phyloP scores from a whole-genome alignment of 2,888 invertebrate genomes.

The Actias luna region DNA sequence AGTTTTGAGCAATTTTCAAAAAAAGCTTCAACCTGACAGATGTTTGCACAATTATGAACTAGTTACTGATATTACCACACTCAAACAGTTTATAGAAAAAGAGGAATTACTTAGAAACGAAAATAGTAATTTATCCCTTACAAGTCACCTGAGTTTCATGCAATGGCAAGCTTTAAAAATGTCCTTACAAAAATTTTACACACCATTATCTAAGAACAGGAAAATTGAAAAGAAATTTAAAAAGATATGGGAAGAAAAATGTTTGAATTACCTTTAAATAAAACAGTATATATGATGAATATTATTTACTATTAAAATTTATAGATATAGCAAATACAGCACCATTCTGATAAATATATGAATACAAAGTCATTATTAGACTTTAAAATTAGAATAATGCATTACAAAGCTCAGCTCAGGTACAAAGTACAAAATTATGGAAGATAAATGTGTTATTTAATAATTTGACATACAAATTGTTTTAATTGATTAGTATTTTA shows the following conservation, averaged over 20 bases:
- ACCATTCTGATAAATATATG: slow-evolving; percentile 25
- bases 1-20: slow-evolving; percentile 29
- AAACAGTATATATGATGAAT: slow-evolving; percentile 8
- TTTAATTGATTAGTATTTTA: too few species aligned
- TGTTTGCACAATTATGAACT: slow-evolving; percentile 44
- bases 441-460: slow-evolving; percentile 15
- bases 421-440: slow-evolving; percentile 36
- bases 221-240: slow-evolving; percentile 64
- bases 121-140: slow-evolving; percentile 49
- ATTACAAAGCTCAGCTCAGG: slow-evolving; percentile 48
- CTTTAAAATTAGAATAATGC: slow-evolving; percentile 26
- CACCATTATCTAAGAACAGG: slow-evolving; percentile 45
- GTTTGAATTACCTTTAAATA: slow-evolving; percentile 46
- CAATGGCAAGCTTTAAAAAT: slow-evolving; percentile 79
- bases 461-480: neutral
- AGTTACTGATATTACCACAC: slow-evolving; percentile 47
- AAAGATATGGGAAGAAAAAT: slow-evolving; percentile 72
- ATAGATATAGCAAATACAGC: slow-evolving; percentile 47
- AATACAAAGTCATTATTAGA: slow-evolving; percentile 22
- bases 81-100: slow-evolving; percentile 55
- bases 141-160: slow-evolving; percentile 74
- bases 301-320: slow-evolving; percentile 29
- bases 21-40: slow-evolving; percentile 22
- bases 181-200: slow-evolving; percentile 51
- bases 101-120: slow-evolving; percentile 64